Conservation (phyloP, 2,113 vertebrate species). For the Notiomystis cincta region DNA sequence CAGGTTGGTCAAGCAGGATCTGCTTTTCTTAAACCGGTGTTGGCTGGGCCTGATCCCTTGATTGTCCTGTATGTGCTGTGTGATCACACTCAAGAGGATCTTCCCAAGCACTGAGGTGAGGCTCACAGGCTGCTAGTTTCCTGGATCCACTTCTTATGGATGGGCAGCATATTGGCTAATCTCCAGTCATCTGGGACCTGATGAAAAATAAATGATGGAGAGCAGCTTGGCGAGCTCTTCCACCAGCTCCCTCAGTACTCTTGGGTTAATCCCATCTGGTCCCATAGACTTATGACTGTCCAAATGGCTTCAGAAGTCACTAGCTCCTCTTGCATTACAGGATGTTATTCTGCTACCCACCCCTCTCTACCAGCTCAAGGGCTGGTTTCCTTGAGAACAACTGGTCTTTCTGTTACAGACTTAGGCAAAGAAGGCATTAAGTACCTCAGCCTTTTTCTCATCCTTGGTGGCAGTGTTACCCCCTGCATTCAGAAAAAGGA, state of each 20-base stretch:
- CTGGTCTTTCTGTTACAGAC: not conserved
- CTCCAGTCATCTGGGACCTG: not conserved
- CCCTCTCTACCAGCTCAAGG: not conserved
- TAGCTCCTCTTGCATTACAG: not conserved
- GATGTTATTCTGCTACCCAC: not conserved
- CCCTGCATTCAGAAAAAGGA: not conserved
- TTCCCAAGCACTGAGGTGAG: not conserved
- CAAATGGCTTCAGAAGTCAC: not conserved
- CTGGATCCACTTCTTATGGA: too few relatives aligned
- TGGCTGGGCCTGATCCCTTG: too few relatives aligned
- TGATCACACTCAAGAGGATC: not conserved
- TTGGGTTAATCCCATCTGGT: not conserved
- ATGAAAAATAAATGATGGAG: not conserved
- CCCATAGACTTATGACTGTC: not conserved
- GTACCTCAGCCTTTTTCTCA: not conserved
- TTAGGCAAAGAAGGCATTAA: not conserved
- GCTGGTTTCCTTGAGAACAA: not conserved
- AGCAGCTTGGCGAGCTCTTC: rapidly evolving
- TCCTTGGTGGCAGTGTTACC: not conserved
- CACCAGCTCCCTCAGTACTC: not conserved
- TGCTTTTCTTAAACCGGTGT: not conserved
- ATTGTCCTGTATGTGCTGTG: not conserved
- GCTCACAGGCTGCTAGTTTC: not conserved
- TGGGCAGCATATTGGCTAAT: not conserved
- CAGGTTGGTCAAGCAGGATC: not conserved